Evolutionary conservation across 2,797 vertebrate genomes (phyloP), one percentile per base, ranked within the genome.

Genomic region (Danio choprae): DNA sequence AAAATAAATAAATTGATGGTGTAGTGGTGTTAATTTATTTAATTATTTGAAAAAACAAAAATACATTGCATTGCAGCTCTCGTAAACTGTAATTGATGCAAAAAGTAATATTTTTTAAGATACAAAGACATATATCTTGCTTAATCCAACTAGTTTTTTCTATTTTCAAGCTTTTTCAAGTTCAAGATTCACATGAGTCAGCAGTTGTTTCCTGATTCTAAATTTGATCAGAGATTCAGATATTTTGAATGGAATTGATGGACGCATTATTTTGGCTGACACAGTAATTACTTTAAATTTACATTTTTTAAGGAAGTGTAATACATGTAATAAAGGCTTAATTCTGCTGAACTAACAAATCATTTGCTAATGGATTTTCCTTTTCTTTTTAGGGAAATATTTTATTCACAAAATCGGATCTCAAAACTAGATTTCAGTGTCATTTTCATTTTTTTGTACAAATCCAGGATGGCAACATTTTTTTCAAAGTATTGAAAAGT

Each of bases 331-430:
- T 65, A 46, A 6, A 11, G 40, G 50, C 15, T 51, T 51, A 7
- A 4, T 40, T 4, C 18, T 7, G 41, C 18, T 13, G 41, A 41
- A 65, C 11, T 43, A 20, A 44, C 3, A 20, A 46, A 22, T 43
- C 22, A 20, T 46, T 46, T 15, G 15, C 63, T 29, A 43, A 18
- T 64, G 15, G 51, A 53, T n/a, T 15, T 16, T 44, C 43, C 65
- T 65, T 65, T 67, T 44, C 43, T 65, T 65, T 65, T 67, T 4
- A 15, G 43, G 43, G 65, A 65, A 46, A 20, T 15, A 46, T 22
- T n/a, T n/a, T 22, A 46, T 65, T 46, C 18, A 9, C 15, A 65
- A 46, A 65, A 22, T 13, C 7, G n/a, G 63, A 65, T 44, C n/a
- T 46, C 8, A 12, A n/a, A 41, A 44, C 29, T 29, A 29, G 29